Evolutionary conservation across 2,797 vertebrate genomes (phyloP).

Genomic region (Ptychadena robeensis): DNA sequence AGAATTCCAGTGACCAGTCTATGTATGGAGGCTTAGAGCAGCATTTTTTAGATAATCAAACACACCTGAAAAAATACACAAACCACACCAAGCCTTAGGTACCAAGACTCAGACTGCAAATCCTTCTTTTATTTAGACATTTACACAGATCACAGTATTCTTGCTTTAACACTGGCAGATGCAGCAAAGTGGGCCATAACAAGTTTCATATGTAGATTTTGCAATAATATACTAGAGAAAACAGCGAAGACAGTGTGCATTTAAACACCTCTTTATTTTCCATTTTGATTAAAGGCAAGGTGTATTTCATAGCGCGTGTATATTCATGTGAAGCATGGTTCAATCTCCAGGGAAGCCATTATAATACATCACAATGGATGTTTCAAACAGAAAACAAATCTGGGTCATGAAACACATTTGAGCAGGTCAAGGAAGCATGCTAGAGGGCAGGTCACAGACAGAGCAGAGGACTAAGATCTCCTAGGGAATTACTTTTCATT

Average conservation of each 20-base stretch:
- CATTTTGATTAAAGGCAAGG: conserved; percentile 28
- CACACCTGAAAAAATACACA: too few relatives aligned
- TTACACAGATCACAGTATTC: too few relatives aligned
- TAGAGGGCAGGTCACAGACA: conserved; percentile 51
- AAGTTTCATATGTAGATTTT: too few relatives aligned
- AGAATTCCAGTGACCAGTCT: too few relatives aligned
- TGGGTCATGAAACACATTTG: conserved; percentile 56
- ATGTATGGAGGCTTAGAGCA: too few relatives aligned
- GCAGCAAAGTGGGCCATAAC: too few relatives aligned
- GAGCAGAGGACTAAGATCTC: conserved; percentile 40
- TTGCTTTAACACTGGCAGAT: too few relatives aligned
- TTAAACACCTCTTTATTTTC: background rate
- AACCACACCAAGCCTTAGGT: too few relatives aligned
- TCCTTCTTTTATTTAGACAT: too few relatives aligned
- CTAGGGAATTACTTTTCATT: conserved; percentile 43
- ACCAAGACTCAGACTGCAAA: too few relatives aligned
- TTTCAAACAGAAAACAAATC: conserved; percentile 58
- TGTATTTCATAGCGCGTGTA: conserved; percentile 21
- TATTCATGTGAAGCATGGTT: conserved; percentile 25
- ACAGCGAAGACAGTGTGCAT: background rate
- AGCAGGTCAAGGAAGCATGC: conserved; percentile 45
- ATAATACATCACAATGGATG: conserved; percentile 56
- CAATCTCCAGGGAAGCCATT: conserved; percentile 50
- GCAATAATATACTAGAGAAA: background rate
- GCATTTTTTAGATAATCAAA: too few relatives aligned